A percentile compares a stretch with the other conserved stretches of the same genome.
phyloP scores from a whole-genome alignment of 2,797 vertebrate species.

The Anolis apletophallus region DNA sequence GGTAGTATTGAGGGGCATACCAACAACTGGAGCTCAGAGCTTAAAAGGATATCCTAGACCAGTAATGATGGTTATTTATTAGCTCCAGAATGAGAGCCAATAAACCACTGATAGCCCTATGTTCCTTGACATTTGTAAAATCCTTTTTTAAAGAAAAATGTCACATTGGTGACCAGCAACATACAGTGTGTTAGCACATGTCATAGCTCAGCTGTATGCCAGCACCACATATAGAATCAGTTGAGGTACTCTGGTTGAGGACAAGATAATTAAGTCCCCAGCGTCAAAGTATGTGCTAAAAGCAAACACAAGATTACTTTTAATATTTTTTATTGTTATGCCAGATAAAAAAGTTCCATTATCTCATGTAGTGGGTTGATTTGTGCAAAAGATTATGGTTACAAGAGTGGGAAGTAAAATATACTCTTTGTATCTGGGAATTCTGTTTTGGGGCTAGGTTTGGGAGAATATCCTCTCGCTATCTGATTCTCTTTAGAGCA shows the following conservation, averaged over 20 bases:
- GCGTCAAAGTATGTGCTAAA: conserved; percentile 59
- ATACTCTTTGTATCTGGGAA: conserved; percentile 6
- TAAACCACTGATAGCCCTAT: neutral
- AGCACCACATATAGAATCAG: conserved; percentile 14
- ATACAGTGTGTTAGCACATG: neutral
- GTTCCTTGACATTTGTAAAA: neutral
- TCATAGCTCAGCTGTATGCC: neutral
- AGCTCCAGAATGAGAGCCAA: neutral
- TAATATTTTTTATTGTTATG: conserved; percentile 67
- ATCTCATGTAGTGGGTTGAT: conserved; percentile 56
- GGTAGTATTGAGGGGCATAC: neutral
- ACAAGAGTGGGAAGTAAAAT: neutral
- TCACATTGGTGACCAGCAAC: neutral
- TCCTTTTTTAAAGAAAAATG: neutral
- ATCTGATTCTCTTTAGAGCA: neutral
- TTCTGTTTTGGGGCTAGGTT: neutral
- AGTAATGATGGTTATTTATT: neutral
- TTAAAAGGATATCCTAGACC: too few species aligned
- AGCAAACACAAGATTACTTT: conserved; percentile 61
- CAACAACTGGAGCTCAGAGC: too few species aligned
- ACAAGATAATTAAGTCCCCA: conserved; percentile 44
- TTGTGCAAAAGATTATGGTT: neutral
- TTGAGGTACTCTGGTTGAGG: conserved; percentile 45
- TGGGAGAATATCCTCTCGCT: neutral
- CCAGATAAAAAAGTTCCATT: conserved; percentile 64